These are phyloP conservation scores for Sepioteuthis lessoniana DNA, from an alignment of 2,888 invertebrate species.

Conservation along the genomic window DNA sequence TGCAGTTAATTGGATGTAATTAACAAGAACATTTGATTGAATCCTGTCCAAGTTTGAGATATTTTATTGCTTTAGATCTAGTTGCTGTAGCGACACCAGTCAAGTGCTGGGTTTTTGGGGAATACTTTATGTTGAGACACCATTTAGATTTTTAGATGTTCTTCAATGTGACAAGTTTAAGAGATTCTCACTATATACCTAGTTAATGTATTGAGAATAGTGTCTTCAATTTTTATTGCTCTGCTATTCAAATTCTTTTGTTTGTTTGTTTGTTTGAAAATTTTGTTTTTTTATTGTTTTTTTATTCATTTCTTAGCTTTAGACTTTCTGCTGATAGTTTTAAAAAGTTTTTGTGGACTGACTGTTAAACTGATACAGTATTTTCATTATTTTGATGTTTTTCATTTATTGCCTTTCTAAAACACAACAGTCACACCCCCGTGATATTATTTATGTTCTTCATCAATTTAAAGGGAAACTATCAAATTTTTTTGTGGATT, in stretches of 20 bases:
- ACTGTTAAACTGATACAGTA: too few relatives aligned
- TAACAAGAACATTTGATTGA: constrained; percentile 17
- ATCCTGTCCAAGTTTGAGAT: background rate
- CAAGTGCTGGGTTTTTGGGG: background rate
- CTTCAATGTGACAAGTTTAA: background rate
- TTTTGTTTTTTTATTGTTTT: too few relatives aligned
- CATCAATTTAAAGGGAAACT: too few relatives aligned
- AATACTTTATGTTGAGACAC: background rate
- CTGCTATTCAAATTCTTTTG: background rate
- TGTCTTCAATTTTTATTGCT: background rate
- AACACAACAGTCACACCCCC: too few relatives aligned
- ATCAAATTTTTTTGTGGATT: too few relatives aligned
- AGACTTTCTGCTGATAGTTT: too few relatives aligned
- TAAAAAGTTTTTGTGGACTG: too few relatives aligned
- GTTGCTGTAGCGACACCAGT: background rate
- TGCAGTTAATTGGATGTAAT: background rate
- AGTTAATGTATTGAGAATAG: background rate
- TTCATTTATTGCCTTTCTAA: too few relatives aligned
- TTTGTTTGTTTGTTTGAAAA: too few relatives aligned
- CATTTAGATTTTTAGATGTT: background rate
- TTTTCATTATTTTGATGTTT: too few relatives aligned
- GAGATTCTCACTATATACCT: background rate
- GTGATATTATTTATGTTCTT: too few relatives aligned
- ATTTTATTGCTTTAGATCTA: background rate
- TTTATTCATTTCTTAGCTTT: too few relatives aligned